Evolutionary conservation across 2,797 vertebrate genomes (phyloP), one percentile per base, ranked within the genome.

Genomic region (Aulostomus chinensis): DNA sequence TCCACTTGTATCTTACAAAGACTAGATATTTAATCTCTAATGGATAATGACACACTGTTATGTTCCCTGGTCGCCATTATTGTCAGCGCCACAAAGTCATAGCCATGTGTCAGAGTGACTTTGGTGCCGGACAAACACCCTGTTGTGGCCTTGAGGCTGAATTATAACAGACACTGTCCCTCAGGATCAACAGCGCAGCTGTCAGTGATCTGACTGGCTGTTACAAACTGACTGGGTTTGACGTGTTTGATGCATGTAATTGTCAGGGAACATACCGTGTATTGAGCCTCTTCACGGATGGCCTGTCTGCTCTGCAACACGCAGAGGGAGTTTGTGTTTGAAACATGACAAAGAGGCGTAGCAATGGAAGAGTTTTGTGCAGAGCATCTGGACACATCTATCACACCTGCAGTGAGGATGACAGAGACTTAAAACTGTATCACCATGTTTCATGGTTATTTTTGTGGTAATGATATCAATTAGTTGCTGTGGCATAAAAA

Each of bases 201-300:
- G 66, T 69, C 67, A 60, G 20, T 26, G 49, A 47, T 71, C 53
- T 47, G 17, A 72, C 38, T 33, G 37, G 62, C 70, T 58, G 48
- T 18, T 68, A 37, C 41, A 45, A 35, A 7, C 21, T 71, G 53
- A 81, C 63, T 15, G 37, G 73, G 75, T 78, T 76, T 76, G 77
- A 84, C 78, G 62, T 64, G 55, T 76, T 54, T 56, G 45, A 72
- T 64, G 31, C 47, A 26, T 59, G 31, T 61, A 50, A 74, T 73
- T 75, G 71, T 68, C 78, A 61, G 64, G 34, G 28, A 66, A 51
- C 69, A 67, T 60, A 39, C 29, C 12, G 12, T 13, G 51, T 18
- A 36, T 17, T 48, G 30, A 6, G 32, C 9, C 29, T 50, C 59
- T 16, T n/a, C n/a, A n/a, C n/a, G n/a, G n/a, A 21, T 21, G 20